A percentile compares a stretch with the other conserved stretches of the same genome.
Evolutionary conservation across 2,888 invertebrate species (phyloP).

Genomic region (Nemapogon koenigi): DNA sequence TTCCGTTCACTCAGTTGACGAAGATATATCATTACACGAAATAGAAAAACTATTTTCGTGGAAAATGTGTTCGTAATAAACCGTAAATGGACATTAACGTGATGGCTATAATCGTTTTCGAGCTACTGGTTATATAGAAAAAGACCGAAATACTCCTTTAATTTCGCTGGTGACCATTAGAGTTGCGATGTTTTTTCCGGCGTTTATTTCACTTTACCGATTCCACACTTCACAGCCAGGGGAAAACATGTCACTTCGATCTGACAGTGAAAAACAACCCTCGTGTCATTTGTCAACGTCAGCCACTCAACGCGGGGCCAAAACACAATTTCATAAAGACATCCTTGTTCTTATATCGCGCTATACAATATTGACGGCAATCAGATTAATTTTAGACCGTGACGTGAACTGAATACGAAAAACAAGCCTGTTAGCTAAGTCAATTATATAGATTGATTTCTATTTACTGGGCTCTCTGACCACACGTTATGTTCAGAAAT

Average conservation of each 20-base stretch:
- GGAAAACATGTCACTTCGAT: slow-evolving; percentile 56
- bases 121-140: too few relatives aligned
- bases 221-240: slow-evolving; percentile 43
- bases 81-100: too few relatives aligned
- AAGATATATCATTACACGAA: too few relatives aligned
- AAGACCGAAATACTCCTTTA: too few relatives aligned
- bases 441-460: too few relatives aligned
- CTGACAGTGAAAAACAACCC: slow-evolving; percentile 58
- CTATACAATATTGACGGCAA: slow-evolving; percentile 25
- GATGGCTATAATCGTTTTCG: too few relatives aligned
- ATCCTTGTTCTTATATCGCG: slow-evolving; percentile 46
- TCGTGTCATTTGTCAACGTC: slow-evolving; percentile 58
- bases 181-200: slow-evolving; percentile 24
- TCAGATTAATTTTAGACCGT: slow-evolving; percentile 1
- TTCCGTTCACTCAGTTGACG: too few relatives aligned
- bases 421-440: too few relatives aligned
- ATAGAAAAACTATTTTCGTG: too few relatives aligned
- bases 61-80: too few relatives aligned
- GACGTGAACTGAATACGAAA: slow-evolving; percentile 1
- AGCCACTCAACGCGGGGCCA: slow-evolving; percentile 46
- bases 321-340: slow-evolving; percentile 61
- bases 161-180: slow-evolving; percentile 19
- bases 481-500: too few relatives aligned
- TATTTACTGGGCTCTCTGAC: too few relatives aligned
- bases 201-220: slow-evolving; percentile 44